Evolutionary conservation across 2,113 vertebrate species (phyloP).

Genomic region (Scomber japonicus): DNA sequence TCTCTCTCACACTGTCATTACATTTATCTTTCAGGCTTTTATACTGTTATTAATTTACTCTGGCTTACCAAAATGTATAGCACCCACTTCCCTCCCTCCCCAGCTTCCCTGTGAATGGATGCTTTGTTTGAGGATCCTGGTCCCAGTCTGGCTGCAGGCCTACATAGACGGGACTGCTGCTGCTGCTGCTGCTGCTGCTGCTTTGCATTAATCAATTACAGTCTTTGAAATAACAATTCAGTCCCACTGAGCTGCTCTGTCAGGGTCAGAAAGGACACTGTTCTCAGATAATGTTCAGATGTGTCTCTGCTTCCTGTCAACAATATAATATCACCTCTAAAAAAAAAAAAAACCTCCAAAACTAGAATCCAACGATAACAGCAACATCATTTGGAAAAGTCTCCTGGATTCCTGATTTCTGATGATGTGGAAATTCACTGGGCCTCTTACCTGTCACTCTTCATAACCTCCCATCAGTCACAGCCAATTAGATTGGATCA

Average conservation of each 20-base stretch:
- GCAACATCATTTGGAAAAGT: too few relatives aligned
- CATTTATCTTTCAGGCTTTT: not conserved
- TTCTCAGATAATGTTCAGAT: not conserved
- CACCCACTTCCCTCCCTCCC: not conserved
- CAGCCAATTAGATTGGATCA: too few relatives aligned
- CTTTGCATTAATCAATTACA: slow-evolving; percentile 67
- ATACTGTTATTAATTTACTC: slow-evolving; percentile 44
- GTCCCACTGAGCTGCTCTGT: slow-evolving; percentile 5
- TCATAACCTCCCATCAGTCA: too few relatives aligned
- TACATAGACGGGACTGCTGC: slow-evolving; percentile 29
- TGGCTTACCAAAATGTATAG: slow-evolving; percentile 59
- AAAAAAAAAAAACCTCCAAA: not conserved
- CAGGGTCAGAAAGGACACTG: slow-evolving; percentile 7
- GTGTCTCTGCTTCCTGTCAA: not conserved
- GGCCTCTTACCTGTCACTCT: too few relatives aligned
- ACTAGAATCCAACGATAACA: too few relatives aligned
- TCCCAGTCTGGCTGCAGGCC: not conserved
- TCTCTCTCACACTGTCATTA: not conserved
- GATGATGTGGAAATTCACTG: too few relatives aligned
- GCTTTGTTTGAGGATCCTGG: slow-evolving; percentile 74
- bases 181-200: slow-evolving; percentile 11
- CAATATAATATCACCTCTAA: too few relatives aligned
- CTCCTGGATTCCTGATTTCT: too few relatives aligned
- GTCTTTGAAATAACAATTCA: slow-evolving; percentile 57
- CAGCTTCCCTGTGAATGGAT: slow-evolving; percentile 52